A percentile compares a stretch with the other conserved stretches of the same genome.
These are phyloP conservation scores for Helicoverpa armigera DNA, from an alignment of 1,140 invertebrate genomes.

Conservation along the genomic window DNA sequence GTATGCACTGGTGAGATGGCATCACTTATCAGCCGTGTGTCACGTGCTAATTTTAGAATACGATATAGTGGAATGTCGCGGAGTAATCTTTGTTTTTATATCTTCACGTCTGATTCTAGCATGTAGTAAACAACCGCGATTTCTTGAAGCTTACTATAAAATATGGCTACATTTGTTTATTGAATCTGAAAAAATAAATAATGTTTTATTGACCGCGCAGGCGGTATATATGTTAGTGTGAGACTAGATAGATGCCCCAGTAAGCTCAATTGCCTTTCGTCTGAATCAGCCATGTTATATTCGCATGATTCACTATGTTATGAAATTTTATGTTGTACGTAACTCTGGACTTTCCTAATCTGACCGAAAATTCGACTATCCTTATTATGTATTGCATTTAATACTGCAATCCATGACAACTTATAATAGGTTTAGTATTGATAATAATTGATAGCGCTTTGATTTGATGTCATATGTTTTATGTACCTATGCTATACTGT, in stretches of 20 bases:
- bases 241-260: slow-evolving; percentile 45
- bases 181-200: slow-evolving; percentile 29
- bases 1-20: slow-evolving; percentile 60
- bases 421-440: neutral
- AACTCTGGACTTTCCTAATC: slow-evolving; percentile 58
- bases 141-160: neutral
- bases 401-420: slow-evolving; percentile 5
- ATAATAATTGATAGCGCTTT: no score
- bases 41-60: slow-evolving; percentile 66
- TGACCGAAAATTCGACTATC: slow-evolving; percentile 62
- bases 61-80: slow-evolving; percentile 55
- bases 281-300: slow-evolving; percentile 56
- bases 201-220: slow-evolving; percentile 2
- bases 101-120: neutral
- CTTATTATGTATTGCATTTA: slow-evolving; percentile 51
- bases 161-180: neutral
- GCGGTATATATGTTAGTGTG: slow-evolving; percentile 22
- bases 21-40: slow-evolving; percentile 65
- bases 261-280: slow-evolving; percentile 48
- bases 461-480: no score
- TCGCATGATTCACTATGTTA: slow-evolving; percentile 62
- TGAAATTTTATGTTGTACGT: slow-evolving; percentile 61
- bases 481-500: neutral
- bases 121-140: slow-evolving; percentile 9
- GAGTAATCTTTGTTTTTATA: slow-evolving; percentile 40